These are phyloP conservation scores for Lanius ludovicianus DNA, from an alignment of 2,113 vertebrate genomes.

Conservation along the genomic window DNA sequence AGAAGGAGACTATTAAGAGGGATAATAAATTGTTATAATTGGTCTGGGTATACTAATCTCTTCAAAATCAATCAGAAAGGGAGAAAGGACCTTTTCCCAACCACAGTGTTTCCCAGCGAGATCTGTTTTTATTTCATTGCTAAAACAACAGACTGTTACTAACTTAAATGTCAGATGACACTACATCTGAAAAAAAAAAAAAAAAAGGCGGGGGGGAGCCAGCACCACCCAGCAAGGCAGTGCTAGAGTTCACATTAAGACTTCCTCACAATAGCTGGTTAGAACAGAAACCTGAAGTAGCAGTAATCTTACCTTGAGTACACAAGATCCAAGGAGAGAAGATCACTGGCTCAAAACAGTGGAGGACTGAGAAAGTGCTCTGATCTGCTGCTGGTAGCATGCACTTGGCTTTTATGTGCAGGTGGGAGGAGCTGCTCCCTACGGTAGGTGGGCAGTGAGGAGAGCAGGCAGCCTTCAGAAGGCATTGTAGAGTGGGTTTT, in stretches of 20 bases:
- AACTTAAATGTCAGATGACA: slow-evolving; percentile 72
- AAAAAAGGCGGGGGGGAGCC: background rate
- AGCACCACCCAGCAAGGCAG: slow-evolving; percentile 50
- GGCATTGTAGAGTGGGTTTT: slow-evolving; percentile 47
- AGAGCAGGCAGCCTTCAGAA: slow-evolving; percentile 64
- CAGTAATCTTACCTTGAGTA: slow-evolving; percentile 82
- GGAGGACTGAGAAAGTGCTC: slow-evolving; percentile 77
- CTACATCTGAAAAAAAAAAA: slow-evolving; percentile 40
- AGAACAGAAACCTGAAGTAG: slow-evolving; percentile 53
- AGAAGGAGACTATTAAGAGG: slow-evolving; percentile 33
- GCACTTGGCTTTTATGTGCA: slow-evolving; percentile 93
- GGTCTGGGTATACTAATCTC: background rate
- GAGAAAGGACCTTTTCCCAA: slow-evolving; percentile 43
- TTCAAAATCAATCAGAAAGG: slow-evolving; percentile 6
- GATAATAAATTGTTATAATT: slow-evolving; percentile 29
- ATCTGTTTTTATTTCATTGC: slow-evolving; percentile 72
- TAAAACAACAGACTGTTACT: slow-evolving; percentile 77
- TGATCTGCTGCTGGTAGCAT: slow-evolving; percentile 80
- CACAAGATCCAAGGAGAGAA: slow-evolving; percentile 73
- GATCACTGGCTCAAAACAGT: slow-evolving; percentile 75
- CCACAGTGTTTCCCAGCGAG: slow-evolving; percentile 61
- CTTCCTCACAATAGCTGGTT: slow-evolving; percentile 15
- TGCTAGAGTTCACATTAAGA: slow-evolving; percentile 20
- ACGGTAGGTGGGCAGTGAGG: slow-evolving; percentile 82
- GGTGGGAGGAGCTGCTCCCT: slow-evolving; percentile 88